phyloP scores from a whole-genome alignment of 2,888 invertebrate species.

The Drosophila demipolita region DNA sequence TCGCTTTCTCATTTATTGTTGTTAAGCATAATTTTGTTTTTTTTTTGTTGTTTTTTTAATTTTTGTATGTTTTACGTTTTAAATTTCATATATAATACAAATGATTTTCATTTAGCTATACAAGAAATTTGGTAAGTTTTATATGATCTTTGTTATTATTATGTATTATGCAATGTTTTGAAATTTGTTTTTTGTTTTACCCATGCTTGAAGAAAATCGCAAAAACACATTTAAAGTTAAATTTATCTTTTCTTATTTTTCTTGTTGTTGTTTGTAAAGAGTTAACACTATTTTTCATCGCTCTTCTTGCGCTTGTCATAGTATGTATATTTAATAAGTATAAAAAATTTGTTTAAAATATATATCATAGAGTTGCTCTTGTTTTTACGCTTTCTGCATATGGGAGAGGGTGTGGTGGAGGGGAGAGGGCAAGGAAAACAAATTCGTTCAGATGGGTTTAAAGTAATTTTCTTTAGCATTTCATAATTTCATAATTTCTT shows the following conservation, averaged over 20 bases:
- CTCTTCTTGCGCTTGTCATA: slow-evolving; percentile 29
- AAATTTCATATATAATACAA: slow-evolving; percentile 74
- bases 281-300: slow-evolving; percentile 53
- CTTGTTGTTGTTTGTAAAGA: slow-evolving; percentile 42
- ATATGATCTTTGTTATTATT: slow-evolving; percentile 36
- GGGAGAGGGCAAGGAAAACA: slow-evolving; percentile 52
- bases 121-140: slow-evolving; percentile 72
- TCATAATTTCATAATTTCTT: slow-evolving; percentile 22
- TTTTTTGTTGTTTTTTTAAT: slow-evolving; percentile 10
- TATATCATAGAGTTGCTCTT: slow-evolving; percentile 58
- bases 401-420: slow-evolving; percentile 8
- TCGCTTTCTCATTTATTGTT: slow-evolving; percentile 44
- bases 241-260: slow-evolving; percentile 36
- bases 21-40: slow-evolving; percentile 44
- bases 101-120: slow-evolving; percentile 76
- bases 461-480: slow-evolving; percentile 29
- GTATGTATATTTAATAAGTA: slow-evolving; percentile 76
- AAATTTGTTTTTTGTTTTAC: slow-evolving; percentile 54
- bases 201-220: slow-evolving; percentile 59
- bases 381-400: slow-evolving; percentile 44
- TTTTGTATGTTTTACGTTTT: slow-evolving; percentile 37
- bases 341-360: slow-evolving; percentile 75
- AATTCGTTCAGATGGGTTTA: slow-evolving; percentile 62
- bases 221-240: slow-evolving; percentile 65
- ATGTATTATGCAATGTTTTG: slow-evolving; percentile 52